These are phyloP conservation scores for Helicoverpa assulta DNA, from an alignment of 2,888 invertebrate species.

Conservation along the genomic window DNA sequence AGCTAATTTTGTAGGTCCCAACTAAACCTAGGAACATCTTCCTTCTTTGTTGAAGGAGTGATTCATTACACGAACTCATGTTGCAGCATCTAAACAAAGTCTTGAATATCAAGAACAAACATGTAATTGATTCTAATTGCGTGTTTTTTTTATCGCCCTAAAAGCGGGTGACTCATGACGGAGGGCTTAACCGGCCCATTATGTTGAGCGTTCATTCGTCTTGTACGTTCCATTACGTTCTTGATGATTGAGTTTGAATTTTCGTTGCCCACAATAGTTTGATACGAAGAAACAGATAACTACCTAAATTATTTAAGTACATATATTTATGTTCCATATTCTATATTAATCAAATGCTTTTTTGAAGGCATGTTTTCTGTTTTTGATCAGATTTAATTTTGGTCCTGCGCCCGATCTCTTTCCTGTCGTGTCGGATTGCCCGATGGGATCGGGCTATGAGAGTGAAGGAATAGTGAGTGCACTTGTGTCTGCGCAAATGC, in stretches of 20 bases:
- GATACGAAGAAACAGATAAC: no score
- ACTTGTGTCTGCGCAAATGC: no score
- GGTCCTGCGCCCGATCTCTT: no score
- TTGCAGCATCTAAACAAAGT: not conserved
- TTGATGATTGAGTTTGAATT: not conserved
- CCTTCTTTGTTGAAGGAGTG: not conserved
- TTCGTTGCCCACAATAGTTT: not conserved
- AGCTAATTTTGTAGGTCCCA: not conserved
- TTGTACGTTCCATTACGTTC: conserved; percentile 38
- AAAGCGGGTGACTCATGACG: conserved; percentile 28
- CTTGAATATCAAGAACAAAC: conserved; percentile 1
- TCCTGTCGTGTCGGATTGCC: no score
- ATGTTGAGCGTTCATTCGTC: conserved; percentile 14
- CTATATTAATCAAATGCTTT: no score
- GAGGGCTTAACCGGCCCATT: not conserved
- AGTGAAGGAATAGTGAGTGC: no score
- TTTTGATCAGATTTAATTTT: no score
- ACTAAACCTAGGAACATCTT: not conserved
- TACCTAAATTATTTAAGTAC: no score
- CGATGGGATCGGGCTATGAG: no score
- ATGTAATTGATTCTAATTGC: not conserved
- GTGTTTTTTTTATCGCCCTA: conserved; percentile 25
- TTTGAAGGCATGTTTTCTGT: no score
- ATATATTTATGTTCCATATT: no score
- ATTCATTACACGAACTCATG: not conserved